These are phyloP conservation scores for Perizoma affinitatum DNA, from an alignment of 2,888 invertebrate genomes.

Conservation along the genomic window DNA sequence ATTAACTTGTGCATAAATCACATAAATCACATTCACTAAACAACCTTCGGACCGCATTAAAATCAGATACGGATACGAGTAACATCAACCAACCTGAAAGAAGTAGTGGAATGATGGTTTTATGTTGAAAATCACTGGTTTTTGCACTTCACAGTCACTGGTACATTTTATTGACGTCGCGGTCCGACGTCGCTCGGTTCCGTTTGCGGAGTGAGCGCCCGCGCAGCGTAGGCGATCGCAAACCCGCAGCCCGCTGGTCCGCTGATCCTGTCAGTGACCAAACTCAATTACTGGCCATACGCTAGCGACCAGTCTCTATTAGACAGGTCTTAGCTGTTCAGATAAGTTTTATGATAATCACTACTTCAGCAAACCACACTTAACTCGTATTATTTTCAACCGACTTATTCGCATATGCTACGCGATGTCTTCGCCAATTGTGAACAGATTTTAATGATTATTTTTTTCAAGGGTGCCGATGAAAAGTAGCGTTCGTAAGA, in stretches of 20 bases:
- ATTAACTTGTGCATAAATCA: constrained; percentile 6
- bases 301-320: constrained; percentile 18
- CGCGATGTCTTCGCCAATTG: too few relatives aligned
- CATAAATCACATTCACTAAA: constrained; percentile 18
- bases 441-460: too few relatives aligned
- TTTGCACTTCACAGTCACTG: constrained; percentile 46
- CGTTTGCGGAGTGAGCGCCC: constrained; percentile 67
- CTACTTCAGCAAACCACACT: background rate
- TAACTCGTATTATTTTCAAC: too few relatives aligned
- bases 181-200: constrained; percentile 63
- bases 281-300: constrained; percentile 51
- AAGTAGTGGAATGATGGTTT: constrained; percentile 6
- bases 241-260: constrained; percentile 64
- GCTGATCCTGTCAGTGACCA: constrained; percentile 65
- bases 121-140: constrained; percentile 38
- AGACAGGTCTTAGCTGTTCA: constrained; percentile 12
- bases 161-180: constrained; percentile 45
- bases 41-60: constrained; percentile 1
- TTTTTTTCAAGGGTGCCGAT: too few relatives aligned
- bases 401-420: too few relatives aligned
- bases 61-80: background rate
- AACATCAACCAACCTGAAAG: constrained; percentile 60
- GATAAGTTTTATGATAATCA: constrained; percentile 14
- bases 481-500: too few relatives aligned
- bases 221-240: constrained; percentile 56